phyloP scores from a whole-genome alignment of 2,888 invertebrate species.

The Onchidella celtica region DNA sequence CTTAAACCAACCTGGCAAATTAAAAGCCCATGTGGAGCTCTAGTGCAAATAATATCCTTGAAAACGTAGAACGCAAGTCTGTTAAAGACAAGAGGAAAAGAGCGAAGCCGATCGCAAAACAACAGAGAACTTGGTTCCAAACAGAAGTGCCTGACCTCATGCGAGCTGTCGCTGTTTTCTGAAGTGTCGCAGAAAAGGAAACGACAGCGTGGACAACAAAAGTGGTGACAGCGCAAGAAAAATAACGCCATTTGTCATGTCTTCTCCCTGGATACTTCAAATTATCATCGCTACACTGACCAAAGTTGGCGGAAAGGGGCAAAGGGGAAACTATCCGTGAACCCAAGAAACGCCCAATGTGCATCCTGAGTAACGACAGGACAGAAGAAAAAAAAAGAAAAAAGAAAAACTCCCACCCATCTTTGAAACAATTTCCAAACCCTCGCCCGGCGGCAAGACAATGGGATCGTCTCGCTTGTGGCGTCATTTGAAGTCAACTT shows the following conservation, averaged over 20 bases:
- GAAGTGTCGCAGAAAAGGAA: no score
- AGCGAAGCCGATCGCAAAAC: no score
- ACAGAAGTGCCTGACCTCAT: no score
- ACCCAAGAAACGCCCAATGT: constrained; percentile 2
- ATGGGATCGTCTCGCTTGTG: constrained; percentile 11
- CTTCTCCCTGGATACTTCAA: background rate
- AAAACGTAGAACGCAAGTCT: no score
- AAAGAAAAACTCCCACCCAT: constrained; percentile 30
- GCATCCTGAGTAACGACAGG: background rate
- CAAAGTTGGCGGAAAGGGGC: constrained; percentile 35
- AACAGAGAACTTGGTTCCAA: no score
- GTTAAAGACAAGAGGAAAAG: no score
- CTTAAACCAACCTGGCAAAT: no score
- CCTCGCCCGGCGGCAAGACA: constrained; percentile 4
- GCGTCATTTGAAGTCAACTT: constrained; percentile 38
- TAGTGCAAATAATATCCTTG: no score
- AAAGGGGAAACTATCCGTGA: constrained; percentile 12
- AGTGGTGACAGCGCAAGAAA: background rate
- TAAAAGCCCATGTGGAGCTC: no score
- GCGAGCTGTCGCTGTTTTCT: no score
- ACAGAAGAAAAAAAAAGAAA: no score
- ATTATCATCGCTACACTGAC: constrained; percentile 44
- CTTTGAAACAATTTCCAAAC: constrained; percentile 7
- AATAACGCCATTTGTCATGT: constrained; percentile 35
- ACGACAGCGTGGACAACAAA: background rate